Evolutionary conservation across 1,140 invertebrate genomes (phyloP).

Genomic region (Caligus rogercresseyi): DNA sequence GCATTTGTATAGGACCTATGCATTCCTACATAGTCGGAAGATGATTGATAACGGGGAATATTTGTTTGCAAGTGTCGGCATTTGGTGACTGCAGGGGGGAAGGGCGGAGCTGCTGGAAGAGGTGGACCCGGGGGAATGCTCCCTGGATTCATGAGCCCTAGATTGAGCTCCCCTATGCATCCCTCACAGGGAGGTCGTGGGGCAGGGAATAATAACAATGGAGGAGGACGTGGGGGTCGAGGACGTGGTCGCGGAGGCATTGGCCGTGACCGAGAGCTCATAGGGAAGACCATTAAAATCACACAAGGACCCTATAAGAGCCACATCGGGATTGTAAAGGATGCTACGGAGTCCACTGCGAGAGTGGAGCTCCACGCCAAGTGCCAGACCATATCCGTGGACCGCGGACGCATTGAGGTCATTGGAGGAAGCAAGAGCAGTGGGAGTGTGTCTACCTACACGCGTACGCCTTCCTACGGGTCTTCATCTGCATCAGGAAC

Average conservation of each 20-base stretch:
- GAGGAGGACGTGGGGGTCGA: conserved; percentile 31
- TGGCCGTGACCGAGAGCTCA: conserved; percentile 67
- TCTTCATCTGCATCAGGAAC: conserved; percentile 32
- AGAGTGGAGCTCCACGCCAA: conserved; percentile 88
- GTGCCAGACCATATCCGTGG: conserved; percentile 93
- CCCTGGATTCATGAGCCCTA: conserved; percentile 63
- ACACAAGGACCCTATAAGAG: conserved; percentile 92
- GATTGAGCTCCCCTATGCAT: conserved; percentile 66
- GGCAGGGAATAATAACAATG: conserved; percentile 21
- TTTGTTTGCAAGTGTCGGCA: conserved; percentile 91
- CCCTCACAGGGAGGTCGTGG: conserved; percentile 35
- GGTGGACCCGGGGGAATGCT: background rate
- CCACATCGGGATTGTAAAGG: conserved; percentile 63
- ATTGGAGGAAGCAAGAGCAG: conserved; percentile 42
- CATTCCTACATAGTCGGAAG: conserved; percentile 80
- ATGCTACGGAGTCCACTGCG: conserved; percentile 82
- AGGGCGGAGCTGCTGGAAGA: background rate
- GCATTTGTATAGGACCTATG: conserved; percentile 81
- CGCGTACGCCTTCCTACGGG: conserved; percentile 59
- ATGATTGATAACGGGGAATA: conserved; percentile 90
- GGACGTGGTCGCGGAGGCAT: conserved; percentile 41
- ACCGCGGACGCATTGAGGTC: conserved; percentile 66
- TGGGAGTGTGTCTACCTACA: conserved; percentile 55
- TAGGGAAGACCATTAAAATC: conserved; percentile 94
- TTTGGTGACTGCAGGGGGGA: conserved; percentile 65